Base-by-base conservation (phyloP, 2,888 invertebrate genomes). In the Andrena bucephala region DNA sequence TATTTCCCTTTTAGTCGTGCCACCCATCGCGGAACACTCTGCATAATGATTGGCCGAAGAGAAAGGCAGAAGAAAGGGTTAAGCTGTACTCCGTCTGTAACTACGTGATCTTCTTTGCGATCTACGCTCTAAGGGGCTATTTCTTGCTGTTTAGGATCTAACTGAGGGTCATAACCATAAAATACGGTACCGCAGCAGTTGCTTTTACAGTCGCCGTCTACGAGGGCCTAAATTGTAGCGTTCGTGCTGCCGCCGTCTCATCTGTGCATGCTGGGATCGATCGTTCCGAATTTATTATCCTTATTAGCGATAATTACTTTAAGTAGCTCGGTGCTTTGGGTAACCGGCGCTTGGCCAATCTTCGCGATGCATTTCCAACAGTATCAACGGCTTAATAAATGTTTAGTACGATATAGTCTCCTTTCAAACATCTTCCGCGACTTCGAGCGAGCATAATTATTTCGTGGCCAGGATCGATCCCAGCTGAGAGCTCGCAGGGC, bases 191-290 rank as follows among this genome's bases (percentile, higher is more conserved):
- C 75, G 73, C 57, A 50, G 68, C 36, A 62, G 77, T 71, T 77
- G 77, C 76, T 76, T 69, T 79, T 76, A 79, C 81, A 79, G 48
- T 82, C 74, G 77, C 77, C 63, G 75, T 81, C 85, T 87, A 85
- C 65, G 85, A 36, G 73, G 50, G 62, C 31, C 80, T 85, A 87
- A 84, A 81, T 84, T 89, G 84, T 82, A 89, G 89, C 80, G 78
- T 87, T 87, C 83, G 84, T 86, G 88, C 85, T 77, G 76, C 82
- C 75, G 87, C 77, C 74, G 80, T 85, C 85, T 87, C 66, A 79
- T 79, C 74, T 75, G 77, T 59, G 69, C 52, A 70, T 77, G 60
- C 68, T 71, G 74, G 72, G 50, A 85, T 85, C 85, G 87, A 83
- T 68, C 85, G 79, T 84, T 77, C 72, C 71, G 33, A 74, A 79